Evolutionary conservation across 2,797 vertebrate genomes (phyloP).

Genomic region (Periparus ater): DNA sequence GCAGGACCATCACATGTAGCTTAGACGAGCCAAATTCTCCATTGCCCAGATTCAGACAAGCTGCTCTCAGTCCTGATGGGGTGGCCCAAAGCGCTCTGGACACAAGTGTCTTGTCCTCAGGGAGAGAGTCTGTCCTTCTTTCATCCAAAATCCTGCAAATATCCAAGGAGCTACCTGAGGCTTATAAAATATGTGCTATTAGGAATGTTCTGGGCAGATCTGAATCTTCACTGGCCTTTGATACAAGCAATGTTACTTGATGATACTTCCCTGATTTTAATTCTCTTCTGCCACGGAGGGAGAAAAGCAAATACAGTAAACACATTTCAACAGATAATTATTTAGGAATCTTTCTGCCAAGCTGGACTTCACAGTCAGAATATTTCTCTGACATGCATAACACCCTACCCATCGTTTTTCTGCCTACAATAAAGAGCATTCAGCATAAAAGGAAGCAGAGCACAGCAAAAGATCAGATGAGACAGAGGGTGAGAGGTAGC

Average conservation of each 20-base stretch:
- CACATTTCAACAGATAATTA: neutral
- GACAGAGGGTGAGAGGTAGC: neutral
- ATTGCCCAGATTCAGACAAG: neutral
- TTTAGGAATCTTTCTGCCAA: neutral
- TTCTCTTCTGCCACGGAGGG: neutral
- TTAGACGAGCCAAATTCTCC: neutral
- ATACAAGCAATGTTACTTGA: neutral
- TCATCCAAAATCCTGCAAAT: neutral
- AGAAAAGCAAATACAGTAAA: neutral
- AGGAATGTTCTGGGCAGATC: neutral
- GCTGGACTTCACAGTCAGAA: neutral
- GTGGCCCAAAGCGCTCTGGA: neutral
- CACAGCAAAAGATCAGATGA: neutral
- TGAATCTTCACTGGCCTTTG: neutral
- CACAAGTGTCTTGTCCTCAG: neutral
- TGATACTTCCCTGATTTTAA: neutral
- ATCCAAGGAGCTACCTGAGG: neutral
- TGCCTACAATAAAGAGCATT: neutral
- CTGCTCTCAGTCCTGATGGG: neutral
- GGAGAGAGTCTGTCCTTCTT: neutral
- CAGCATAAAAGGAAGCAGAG: neutral
- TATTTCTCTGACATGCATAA: neutral
- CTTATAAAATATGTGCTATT: neutral
- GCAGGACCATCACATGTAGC: neutral
- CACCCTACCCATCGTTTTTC: neutral